Evolutionary conservation across 2,113 vertebrate genomes (phyloP).

Genomic region (Petaurus breviceps): DNA sequence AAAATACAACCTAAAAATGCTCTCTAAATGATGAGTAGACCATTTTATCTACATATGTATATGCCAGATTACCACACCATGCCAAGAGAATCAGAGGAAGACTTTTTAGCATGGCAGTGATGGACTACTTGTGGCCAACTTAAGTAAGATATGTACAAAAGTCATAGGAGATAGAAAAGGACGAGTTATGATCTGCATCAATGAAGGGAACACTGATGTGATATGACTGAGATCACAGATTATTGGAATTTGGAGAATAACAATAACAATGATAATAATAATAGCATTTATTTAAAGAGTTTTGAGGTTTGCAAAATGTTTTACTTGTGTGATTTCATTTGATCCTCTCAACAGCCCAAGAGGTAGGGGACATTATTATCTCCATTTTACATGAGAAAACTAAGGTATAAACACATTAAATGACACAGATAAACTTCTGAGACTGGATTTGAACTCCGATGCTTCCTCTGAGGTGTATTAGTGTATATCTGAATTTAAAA

Average conservation of each 20-base stretch:
- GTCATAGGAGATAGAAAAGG: background rate
- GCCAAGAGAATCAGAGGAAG: background rate
- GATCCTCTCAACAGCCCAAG: background rate
- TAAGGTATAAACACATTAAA: background rate
- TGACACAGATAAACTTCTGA: background rate
- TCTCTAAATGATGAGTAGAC: background rate
- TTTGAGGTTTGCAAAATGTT: background rate
- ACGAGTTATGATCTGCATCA: background rate
- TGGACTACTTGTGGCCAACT: background rate
- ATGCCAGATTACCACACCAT: background rate
- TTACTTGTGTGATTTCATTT: background rate
- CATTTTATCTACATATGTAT: background rate
- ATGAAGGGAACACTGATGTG: background rate
- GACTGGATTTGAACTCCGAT: background rate
- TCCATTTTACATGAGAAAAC: background rate
- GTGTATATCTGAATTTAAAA: background rate
- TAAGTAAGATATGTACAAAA: background rate
- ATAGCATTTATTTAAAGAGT: background rate
- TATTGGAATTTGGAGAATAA: background rate
- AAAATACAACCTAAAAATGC: background rate
- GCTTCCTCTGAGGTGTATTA: background rate
- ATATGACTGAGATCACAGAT: background rate
- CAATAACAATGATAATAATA: background rate
- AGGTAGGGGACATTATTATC: background rate
- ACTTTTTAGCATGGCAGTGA: background rate